Base-by-base conservation (phyloP, 2,888 invertebrate genomes). In the Heliconius erato region DNA sequence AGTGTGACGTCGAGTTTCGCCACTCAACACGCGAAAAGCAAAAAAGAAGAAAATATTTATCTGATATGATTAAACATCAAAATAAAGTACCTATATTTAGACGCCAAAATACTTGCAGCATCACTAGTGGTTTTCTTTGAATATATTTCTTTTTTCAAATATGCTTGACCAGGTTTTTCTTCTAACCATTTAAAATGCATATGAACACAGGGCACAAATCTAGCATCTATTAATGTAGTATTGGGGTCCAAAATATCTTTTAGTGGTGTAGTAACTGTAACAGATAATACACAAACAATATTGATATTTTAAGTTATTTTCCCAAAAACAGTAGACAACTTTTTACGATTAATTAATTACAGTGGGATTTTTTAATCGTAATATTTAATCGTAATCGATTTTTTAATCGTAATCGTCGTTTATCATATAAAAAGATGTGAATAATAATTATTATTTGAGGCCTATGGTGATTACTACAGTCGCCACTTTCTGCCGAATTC, bases 191-290 rank as follows among this genome's bases (percentile, higher is more conserved):
- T 97, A 90, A 98, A 98, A 92, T 98, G 97, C 90, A 98, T 91
- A 81, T 98, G 96, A 28, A 98, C 98, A 86, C 97, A 97, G 54
- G 98, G 98, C 9, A 98, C 98, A 90, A 98, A 97, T 88, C 97
- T 97, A 16, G 97, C 96, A 89, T 98, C 97, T 16, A 98, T 89
- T 79, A 98, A 93, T n/a, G 97, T 97, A 86, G 96, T 95, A 80
- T 96, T 94, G 12, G 96, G 93, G 71, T 97, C 94, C 71, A 99
- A 93, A 84, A 97, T 94, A 86, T 96, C 96, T 91, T 98, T 98
- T 16, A 98, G 97, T n/a, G 99, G 99, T 26, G 98, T 97, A 65
- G 98, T 97, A 95, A 98, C 98, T 98, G 92, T 7, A 78, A 77
- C 40, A 40, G 40, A 77, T 26, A n/a, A 40, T 26, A 40, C n/a